phyloP scores from a whole-genome alignment of 1,140 invertebrate genomes.

The Polypedilum vanderplanki region DNA sequence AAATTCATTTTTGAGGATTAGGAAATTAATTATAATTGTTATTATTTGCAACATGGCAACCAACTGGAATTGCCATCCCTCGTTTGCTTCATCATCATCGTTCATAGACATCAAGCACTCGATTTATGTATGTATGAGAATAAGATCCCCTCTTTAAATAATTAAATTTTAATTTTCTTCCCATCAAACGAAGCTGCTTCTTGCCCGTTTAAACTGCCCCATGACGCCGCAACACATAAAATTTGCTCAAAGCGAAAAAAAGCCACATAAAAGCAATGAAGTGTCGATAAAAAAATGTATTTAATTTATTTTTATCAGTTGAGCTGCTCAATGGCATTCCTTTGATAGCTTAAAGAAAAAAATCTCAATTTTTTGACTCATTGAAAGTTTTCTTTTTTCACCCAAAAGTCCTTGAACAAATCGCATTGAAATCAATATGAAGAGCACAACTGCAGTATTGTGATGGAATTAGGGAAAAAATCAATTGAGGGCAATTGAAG shows the following conservation, averaged over 20 bases:
- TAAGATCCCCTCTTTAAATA: background rate
- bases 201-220: background rate
- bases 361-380: background rate
- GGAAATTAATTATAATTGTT: too few species aligned
- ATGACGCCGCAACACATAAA: background rate
- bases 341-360: background rate
- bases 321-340: background rate
- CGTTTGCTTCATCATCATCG: too few species aligned
- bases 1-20: too few species aligned
- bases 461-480: background rate
- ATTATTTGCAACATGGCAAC: too few species aligned
- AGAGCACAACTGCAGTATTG: background rate
- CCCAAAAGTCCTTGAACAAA: background rate
- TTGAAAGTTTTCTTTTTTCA: background rate
- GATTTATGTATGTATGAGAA: too few species aligned
- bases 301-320: slow-evolving; percentile 9
- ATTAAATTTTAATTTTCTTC: background rate
- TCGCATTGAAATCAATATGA: background rate
- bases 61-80: too few species aligned
- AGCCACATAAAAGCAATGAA: background rate
- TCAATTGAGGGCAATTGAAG: slow-evolving; percentile 20
- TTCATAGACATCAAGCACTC: too few species aligned
- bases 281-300: background rate
- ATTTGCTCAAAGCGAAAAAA: background rate
- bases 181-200: background rate